Evolutionary conservation across 2,888 invertebrate genomes (phyloP), one percentile per base, ranked within the genome.

Genomic region (Heteromurus nitidus): DNA sequence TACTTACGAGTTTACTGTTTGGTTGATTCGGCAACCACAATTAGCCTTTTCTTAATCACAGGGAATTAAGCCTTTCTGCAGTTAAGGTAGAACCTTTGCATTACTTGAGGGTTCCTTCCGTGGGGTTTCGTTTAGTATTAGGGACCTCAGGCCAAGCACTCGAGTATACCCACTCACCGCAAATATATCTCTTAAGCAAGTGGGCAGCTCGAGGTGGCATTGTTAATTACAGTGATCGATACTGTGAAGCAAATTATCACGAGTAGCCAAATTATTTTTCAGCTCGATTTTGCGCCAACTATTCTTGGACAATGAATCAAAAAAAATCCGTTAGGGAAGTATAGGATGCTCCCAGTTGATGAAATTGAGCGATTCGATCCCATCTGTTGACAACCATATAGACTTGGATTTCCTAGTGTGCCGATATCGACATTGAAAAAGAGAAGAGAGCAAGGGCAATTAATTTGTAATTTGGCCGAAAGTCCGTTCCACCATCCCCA

Each of bases 341-440:
- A 50, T n/a, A 22, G 13, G 13, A 9, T 44, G 11, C 31, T 76
- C 1, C 3, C 42, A 1, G 30, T 5, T 0, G 76, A 68, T 1
- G 76, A 76, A 30, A 7, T 60, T 1, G 0, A 1, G 7, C 2
- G 7, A 1, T 76, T 76, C 18, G 42, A 76, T 50, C 7, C 65
- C 0, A 26, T 58, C 20, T 9, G 16, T 55, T 13, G 44, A 55
- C 13, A 28, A 44, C 20, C n/a, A 68, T 26, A 68, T 67, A 1
- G 44, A 44, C 7, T n/a, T 3, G 9, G 76, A 68, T 1, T 76
- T n/a, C 30, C 20, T 76, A 5, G 1, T 76, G 36, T 1, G 58
- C 20, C 0, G 69, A 69, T 42, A 18, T 77, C 13, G 50, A 60
- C 0, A 16, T 70, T 42, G 53, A 36, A n/a, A n/a, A n/a, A n/a